These are phyloP conservation scores for Goniozus legneri DNA, from an alignment of 1,140 invertebrate genomes.

Conservation along the genomic window DNA sequence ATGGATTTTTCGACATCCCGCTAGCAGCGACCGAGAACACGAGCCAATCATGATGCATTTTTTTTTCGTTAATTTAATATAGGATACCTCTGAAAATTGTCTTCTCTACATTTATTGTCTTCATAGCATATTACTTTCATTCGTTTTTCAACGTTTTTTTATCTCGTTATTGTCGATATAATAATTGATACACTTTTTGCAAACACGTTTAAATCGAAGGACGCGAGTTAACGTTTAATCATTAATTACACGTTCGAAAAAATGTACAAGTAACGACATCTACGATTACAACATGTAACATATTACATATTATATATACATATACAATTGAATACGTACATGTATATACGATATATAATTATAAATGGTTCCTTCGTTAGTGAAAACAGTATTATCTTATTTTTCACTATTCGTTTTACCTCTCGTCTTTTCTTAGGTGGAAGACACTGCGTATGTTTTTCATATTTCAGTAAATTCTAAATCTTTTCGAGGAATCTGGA, in stretches of 20 bases:
- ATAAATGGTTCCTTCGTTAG: not conserved
- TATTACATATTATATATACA: slow-evolving; percentile 14
- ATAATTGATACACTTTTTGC: slow-evolving; percentile 40
- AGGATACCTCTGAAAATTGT: slow-evolving; percentile 7
- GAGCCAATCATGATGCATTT: slow-evolving; percentile 4
- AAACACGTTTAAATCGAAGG: slow-evolving; percentile 9
- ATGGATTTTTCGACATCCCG: too few species aligned
- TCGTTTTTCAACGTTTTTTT: slow-evolving; percentile 25
- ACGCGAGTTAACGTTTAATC: slow-evolving; percentile 1
- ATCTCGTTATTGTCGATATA: slow-evolving; percentile 48
- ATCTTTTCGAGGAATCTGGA: too few species aligned
- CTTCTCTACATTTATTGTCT: slow-evolving; percentile 37
- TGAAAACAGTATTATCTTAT: too few species aligned
- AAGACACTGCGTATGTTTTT: too few species aligned
- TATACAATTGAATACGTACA: slow-evolving; percentile 8
- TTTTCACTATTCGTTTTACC: too few species aligned
- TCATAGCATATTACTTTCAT: slow-evolving; percentile 43
- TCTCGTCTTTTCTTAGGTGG: too few species aligned
- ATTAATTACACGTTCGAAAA: slow-evolving; percentile 18
- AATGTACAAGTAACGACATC: slow-evolving; percentile 27
- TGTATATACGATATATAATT: slow-evolving; percentile 11
- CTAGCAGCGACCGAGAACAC: not conserved
- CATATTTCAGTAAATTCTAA: too few species aligned
- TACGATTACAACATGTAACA: slow-evolving; percentile 15
- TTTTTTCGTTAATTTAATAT: slow-evolving; percentile 4